Base-by-base conservation (phyloP, 2,888 invertebrate genomes). In the Altica lythri region DNA sequence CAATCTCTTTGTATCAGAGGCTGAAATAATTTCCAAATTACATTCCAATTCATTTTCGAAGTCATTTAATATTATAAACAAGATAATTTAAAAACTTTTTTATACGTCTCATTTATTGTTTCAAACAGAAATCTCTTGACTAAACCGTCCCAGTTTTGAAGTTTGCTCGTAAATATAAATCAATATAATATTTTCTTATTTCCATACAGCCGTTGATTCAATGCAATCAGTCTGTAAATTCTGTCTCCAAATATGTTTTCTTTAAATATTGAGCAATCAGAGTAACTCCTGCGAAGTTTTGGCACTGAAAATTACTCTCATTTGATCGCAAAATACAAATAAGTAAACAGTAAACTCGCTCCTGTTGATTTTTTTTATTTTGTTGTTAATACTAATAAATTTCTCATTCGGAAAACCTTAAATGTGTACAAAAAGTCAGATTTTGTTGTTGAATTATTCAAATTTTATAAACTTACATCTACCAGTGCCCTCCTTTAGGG, bases 191-290 rank as follows among this genome's bases (percentile, higher is more conserved):
- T 40, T 40, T 30, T 48, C 29, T 30, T 30, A 48, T 48, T 35
- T 30, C 48, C 30, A 32, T 29, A 32, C 27, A 48, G 48, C 18
- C 44, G 30, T 45, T 55, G 50, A 46, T 51, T 32, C 35, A 35
- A 46, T 46, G 35, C 53, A 35, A 53, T 53, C 47, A 53, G 49
- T 48, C 50, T 52, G 55, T 64, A 60, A 58, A 63, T 63, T 62
- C 55, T 50, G 47, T 53, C 46, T 57, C 57, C 57, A 64, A 71
- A 70, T 68, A 69, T 70, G 68, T 68, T 70, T 69, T 63, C 65
- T 56, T 59, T 63, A 61, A 68, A 64, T 62, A 64, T 68, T 68
- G 6, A 67, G 69, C 68, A 68, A 69, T 70, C 69, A 69, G 64
- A 64, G 63, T 60, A 65, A 68, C 55, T 69, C 69, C 69, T 64